Conservation (phyloP, 2,113 vertebrate genomes). For the Eurypyga helias region DNA sequence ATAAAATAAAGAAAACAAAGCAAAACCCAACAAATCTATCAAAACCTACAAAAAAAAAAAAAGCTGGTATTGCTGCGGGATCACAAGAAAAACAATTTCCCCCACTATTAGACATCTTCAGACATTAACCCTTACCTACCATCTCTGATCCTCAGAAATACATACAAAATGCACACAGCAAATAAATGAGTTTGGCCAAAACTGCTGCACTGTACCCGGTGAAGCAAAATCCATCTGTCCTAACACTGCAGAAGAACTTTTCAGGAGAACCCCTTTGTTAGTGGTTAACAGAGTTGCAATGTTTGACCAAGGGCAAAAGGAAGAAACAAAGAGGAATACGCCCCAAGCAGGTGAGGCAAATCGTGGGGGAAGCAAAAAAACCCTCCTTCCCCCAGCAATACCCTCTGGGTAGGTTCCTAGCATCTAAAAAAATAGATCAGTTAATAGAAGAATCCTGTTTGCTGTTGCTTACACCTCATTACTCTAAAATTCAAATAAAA, state of each 20-base stretch:
- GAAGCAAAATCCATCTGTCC: neutral
- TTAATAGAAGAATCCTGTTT: neutral
- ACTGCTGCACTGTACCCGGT: neutral
- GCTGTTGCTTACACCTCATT: neutral
- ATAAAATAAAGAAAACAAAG: neutral
- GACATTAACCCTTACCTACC: neutral
- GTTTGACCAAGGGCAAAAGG: neutral
- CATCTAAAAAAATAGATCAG: neutral
- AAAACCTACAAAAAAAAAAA: neutral
- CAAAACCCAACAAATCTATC: neutral
- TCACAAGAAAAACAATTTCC: neutral
- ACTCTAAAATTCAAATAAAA: neutral
- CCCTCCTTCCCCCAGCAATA: rapidly evolving
- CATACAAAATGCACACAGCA: neutral
- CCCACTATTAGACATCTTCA: neutral
- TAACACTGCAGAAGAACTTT: neutral
- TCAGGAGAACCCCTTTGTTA: neutral
- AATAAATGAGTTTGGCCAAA: neutral
- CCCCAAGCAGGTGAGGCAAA: neutral
- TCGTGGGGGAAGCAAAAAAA: neutral
- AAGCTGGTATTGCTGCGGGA: neutral
- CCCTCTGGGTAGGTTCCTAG: neutral
- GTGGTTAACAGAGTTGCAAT: neutral
- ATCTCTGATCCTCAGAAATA: neutral
- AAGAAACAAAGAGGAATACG: neutral